These are phyloP conservation scores for Drosophila leontia DNA, from an alignment of 1,140 invertebrate genomes.

Conservation along the genomic window DNA sequence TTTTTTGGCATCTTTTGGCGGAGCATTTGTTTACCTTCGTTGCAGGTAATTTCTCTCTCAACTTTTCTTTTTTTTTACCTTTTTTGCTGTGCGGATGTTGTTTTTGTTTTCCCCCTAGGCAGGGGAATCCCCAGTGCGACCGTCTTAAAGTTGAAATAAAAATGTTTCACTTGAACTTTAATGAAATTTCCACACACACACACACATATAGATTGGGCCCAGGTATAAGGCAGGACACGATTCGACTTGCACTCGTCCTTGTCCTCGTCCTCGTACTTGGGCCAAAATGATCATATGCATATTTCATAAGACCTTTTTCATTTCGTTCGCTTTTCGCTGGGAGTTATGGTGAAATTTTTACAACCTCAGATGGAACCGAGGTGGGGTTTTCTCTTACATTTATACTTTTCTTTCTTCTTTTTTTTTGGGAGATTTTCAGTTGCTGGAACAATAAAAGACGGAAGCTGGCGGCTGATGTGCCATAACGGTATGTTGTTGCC, in stretches of 20 bases:
- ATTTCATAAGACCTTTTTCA: conserved; percentile 78
- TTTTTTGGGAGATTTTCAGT: background rate
- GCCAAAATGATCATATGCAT: conserved; percentile 79
- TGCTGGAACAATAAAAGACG: conserved; percentile 40
- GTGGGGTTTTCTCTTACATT: background rate
- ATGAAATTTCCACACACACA: conserved; percentile 53
- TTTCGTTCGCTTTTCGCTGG: conserved; percentile 30
- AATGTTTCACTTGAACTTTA: conserved; percentile 63
- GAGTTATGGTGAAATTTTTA: conserved; percentile 74
- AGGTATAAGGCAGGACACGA: background rate
- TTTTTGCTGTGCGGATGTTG: conserved; percentile 27
- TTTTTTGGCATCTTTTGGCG: conserved; percentile 21
- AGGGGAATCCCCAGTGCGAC: conserved; percentile 48
- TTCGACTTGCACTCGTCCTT: conserved; percentile 7
- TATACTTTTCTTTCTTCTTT: background rate
- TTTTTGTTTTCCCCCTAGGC: conserved; percentile 3
- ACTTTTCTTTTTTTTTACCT: conserved; percentile 21
- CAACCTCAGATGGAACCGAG: conserved; percentile 49
- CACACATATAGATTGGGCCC: background rate
- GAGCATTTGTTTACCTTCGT: conserved; percentile 50
- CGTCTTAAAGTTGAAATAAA: conserved; percentile 61
- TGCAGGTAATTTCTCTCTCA: conserved; percentile 46
- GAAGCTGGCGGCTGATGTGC: conserved; percentile 49
- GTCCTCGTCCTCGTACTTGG: conserved; percentile 18
- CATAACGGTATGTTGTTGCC: conserved; percentile 73